A percentile compares a stretch with the other conserved stretches of the same genome.
Evolutionary conservation across 2,797 vertebrate species (phyloP).

Genomic region (Sciurus carolinensis): DNA sequence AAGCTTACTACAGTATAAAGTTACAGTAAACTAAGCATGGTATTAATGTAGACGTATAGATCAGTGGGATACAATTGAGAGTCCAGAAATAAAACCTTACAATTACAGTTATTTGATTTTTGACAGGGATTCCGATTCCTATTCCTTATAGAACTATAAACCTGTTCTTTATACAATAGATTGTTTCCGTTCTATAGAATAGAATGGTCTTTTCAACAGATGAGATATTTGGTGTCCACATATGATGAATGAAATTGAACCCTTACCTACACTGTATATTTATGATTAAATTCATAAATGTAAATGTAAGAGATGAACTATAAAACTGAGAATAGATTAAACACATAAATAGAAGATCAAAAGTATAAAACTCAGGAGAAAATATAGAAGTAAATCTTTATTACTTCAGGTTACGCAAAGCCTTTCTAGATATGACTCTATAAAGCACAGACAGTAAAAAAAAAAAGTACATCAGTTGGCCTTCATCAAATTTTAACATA

Average conservation of each 20-base stretch:
- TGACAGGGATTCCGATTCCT: too few relatives aligned
- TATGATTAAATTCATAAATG: background rate
- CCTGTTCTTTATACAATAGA: too few relatives aligned
- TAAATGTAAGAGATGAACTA: background rate
- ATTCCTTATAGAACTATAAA: too few relatives aligned
- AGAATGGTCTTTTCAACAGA: constrained; percentile 20
- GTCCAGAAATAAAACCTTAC: background rate
- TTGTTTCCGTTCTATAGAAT: background rate
- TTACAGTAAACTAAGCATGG: background rate
- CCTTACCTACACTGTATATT: background rate
- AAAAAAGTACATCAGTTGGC: background rate
- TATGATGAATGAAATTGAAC: background rate
- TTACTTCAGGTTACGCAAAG: background rate
- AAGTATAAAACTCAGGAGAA: background rate
- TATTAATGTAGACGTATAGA: background rate
- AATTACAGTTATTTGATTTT: background rate
- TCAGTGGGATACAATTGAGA: background rate
- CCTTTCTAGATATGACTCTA: background rate
- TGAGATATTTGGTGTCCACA: background rate
- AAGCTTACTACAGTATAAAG: background rate
- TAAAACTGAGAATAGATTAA: background rate
- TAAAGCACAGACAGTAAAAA: background rate
- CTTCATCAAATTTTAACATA: background rate
- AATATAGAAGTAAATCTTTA: background rate
- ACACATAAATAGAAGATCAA: background rate